These are phyloP conservation scores for Apotomis betuletana DNA, from an alignment of 2,888 invertebrate species.

Conservation along the genomic window DNA sequence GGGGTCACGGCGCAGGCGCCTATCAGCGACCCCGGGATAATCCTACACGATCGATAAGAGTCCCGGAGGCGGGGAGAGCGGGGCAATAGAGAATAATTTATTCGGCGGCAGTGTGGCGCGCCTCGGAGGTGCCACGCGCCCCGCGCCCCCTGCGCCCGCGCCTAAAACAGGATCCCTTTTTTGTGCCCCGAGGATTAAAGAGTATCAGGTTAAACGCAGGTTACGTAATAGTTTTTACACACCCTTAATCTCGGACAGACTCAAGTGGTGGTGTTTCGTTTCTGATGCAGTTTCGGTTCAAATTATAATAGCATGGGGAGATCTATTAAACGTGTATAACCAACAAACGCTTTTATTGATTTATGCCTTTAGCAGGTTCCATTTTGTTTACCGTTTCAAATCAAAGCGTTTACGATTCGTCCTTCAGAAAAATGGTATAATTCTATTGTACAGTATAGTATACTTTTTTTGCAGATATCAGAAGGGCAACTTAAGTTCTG, in stretches of 20 bases:
- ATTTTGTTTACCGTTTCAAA: neutral
- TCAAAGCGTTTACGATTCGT: slow-evolving; percentile 12
- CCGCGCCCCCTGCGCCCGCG: slow-evolving; percentile 51
- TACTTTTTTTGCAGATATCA: too few species aligned
- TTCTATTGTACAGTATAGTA: neutral
- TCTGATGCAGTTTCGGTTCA: slow-evolving; percentile 25
- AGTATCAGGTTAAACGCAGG: slow-evolving; percentile 77
- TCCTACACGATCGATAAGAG: slow-evolving; percentile 76
- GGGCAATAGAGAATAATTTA: slow-evolving; percentile 74
- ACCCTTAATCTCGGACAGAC: slow-evolving; percentile 65
- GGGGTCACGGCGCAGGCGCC: slow-evolving; percentile 70
- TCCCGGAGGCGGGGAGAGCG: slow-evolving; percentile 52
- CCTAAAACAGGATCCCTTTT: slow-evolving; percentile 73
- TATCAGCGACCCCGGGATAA: slow-evolving; percentile 77
- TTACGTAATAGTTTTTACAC: slow-evolving; percentile 79
- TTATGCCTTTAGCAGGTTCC: slow-evolving; percentile 5
- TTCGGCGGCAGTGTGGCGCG: slow-evolving; percentile 82
- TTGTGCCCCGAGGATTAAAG: slow-evolving; percentile 69
- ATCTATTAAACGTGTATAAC: slow-evolving; percentile 16
- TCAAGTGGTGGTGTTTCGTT: slow-evolving; percentile 20
- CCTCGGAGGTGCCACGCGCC: slow-evolving; percentile 70
- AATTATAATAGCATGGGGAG: slow-evolving; percentile 13
- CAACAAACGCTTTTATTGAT: slow-evolving; percentile 27
- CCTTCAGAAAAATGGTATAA: neutral
- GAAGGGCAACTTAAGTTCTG: too few species aligned